Conservation (phyloP, 2,797 vertebrate species). For the Psittacula derbiana region DNA sequence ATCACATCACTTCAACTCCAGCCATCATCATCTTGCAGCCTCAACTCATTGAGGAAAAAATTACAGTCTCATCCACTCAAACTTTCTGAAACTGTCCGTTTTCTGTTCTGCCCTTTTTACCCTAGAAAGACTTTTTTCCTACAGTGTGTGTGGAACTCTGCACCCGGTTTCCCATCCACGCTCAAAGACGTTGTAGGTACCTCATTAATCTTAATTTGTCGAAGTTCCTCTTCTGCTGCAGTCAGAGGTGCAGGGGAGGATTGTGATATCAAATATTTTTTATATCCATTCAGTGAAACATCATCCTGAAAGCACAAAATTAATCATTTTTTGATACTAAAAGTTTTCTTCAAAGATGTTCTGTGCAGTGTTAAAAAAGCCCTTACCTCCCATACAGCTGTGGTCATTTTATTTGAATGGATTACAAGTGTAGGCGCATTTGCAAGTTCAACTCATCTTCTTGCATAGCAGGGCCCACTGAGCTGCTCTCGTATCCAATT, state of each 20-base stretch:
- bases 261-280: slow-evolving; percentile 85
- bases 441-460: neutral
- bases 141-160: neutral
- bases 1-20: neutral
- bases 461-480: neutral
- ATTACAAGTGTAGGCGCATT: neutral
- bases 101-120: neutral
- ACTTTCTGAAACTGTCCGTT: neutral
- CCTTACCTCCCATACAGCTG: neutral
- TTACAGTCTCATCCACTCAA: neutral
- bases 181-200: slow-evolving; percentile 67
- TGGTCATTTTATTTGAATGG: neutral
- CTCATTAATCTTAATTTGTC: slow-evolving; percentile 92
- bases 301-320: slow-evolving; percentile 86
- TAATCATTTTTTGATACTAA: neutral
- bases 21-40: neutral
- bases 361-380: neutral
- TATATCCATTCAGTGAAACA: slow-evolving; percentile 89
- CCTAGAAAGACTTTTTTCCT: neutral
- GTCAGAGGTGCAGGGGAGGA: slow-evolving; percentile 91
- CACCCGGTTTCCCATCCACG: neutral
- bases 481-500: neutral
- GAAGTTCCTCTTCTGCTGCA: slow-evolving; percentile 94
- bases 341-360: neutral
- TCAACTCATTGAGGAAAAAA: neutral